Percentiles rank a stretch among this genome's conserved stretches.
These are phyloP conservation scores for Bolborhynchus lineola DNA, from an alignment of 2,113 vertebrate species.

Conservation along the genomic window DNA sequence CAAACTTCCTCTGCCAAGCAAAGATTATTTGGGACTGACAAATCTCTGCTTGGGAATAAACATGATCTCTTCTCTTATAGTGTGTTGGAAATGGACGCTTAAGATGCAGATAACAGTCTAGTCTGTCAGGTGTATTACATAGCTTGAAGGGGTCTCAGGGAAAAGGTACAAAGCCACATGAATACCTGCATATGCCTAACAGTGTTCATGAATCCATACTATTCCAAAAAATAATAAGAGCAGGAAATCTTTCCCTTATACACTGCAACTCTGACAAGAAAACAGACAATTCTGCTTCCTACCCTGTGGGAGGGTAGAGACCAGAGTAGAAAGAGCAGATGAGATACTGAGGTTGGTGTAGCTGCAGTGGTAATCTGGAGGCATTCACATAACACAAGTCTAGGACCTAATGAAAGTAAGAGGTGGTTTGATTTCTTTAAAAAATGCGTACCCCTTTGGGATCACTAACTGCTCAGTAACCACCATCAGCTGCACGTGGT, in stretches of 20 bases:
- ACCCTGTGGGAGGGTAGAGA: not conserved
- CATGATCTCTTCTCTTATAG: slow-evolving; percentile 7
- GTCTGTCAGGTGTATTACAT: not conserved
- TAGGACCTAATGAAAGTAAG: not conserved
- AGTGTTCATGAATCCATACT: not conserved
- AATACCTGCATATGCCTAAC: not conserved
- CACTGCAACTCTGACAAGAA: not conserved
- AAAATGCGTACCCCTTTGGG: not conserved
- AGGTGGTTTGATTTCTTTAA: not conserved
- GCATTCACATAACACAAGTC: not conserved
- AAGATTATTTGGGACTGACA: slow-evolving; percentile 18
- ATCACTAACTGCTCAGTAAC: not conserved
- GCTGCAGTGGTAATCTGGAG: not conserved
- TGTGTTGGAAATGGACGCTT: not conserved
- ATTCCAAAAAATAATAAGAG: not conserved
- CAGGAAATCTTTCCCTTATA: not conserved
- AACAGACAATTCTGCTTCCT: not conserved
- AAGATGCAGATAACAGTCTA: not conserved
- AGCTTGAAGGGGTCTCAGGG: not conserved
- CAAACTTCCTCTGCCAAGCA: not conserved
- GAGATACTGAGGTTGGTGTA: not conserved
- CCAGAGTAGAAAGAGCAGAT: not conserved
- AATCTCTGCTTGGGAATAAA: not conserved
- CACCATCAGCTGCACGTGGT: not conserved
- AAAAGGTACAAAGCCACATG: not conserved